A percentile compares a stretch with the other conserved stretches of the same genome.
These are phyloP conservation scores for Anas bahamensis DNA, from an alignment of 2,797 vertebrate genomes.

Conservation along the genomic window DNA sequence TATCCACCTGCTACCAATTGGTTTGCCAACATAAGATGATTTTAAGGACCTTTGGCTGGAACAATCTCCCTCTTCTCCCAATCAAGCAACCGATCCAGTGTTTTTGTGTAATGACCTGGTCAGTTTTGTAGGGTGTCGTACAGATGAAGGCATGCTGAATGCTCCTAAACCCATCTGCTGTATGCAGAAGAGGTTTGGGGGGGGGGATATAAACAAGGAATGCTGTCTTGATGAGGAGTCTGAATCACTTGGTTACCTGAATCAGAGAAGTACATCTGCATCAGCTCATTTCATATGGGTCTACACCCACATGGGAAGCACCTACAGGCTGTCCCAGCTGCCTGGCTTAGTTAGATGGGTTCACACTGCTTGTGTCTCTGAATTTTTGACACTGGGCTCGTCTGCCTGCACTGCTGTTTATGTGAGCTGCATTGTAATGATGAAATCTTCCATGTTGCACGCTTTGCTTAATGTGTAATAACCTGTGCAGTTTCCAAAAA, in stretches of 20 bases:
- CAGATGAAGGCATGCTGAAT: neutral
- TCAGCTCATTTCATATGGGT: fast-evolving
- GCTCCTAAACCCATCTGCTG: neutral
- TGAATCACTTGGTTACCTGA: neutral
- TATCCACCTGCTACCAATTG: neutral
- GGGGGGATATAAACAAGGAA: neutral
- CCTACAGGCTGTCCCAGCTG: neutral
- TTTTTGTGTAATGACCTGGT: neutral
- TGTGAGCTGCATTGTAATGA: neutral
- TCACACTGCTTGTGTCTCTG: neutral
- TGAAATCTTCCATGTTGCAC: neutral
- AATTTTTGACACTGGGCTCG: neutral
- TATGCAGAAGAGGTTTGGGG: neutral
- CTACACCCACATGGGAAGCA: neutral
- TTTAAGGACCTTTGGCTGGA: neutral
- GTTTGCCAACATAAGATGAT: neutral
- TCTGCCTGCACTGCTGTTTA: neutral
- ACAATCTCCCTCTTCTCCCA: neutral
- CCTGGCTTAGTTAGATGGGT: neutral
- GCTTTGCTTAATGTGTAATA: neutral
- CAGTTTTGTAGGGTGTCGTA: neutral
- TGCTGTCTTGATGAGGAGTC: neutral
- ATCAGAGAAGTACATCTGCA: neutral
- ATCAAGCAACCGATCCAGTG: neutral
- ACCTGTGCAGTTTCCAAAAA: neutral